phyloP scores from a whole-genome alignment of 2,888 invertebrate genomes.

The Oligia fasciuncula region DNA sequence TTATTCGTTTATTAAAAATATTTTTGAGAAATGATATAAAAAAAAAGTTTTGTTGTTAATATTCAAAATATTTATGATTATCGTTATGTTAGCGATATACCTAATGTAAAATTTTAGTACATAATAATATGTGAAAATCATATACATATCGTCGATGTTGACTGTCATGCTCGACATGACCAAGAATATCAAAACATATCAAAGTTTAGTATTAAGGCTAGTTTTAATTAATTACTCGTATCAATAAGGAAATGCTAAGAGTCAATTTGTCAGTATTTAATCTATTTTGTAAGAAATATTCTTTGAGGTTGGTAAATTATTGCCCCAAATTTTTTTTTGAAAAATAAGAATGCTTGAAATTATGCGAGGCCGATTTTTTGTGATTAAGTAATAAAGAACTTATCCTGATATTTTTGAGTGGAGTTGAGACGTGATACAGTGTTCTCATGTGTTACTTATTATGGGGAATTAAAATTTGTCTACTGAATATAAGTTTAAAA shows the following conservation, averaged over 20 bases:
- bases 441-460: background rate
- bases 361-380: background rate
- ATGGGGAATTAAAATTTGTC: background rate
- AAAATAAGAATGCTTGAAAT: background rate
- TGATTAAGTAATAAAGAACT: background rate
- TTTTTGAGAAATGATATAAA: background rate
- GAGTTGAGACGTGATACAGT: background rate
- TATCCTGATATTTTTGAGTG: background rate
- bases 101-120: constrained; percentile 20
- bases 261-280: constrained; percentile 55
- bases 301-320: background rate
- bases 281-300: constrained; percentile 2
- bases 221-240: constrained; percentile 34
- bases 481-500: background rate
- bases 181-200: constrained; percentile 90
- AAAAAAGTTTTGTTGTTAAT: background rate
- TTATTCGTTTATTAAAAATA: background rate
- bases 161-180: constrained; percentile 82
- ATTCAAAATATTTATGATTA: background rate
- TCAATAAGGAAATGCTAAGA: constrained; percentile 32
- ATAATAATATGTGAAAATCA: constrained; percentile 64
- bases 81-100: background rate
- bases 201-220: constrained; percentile 71
- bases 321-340: background rate
- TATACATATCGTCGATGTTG: constrained; percentile 82